Conservation (phyloP, 2,888 invertebrate genomes). For the Beris morrisii region DNA sequence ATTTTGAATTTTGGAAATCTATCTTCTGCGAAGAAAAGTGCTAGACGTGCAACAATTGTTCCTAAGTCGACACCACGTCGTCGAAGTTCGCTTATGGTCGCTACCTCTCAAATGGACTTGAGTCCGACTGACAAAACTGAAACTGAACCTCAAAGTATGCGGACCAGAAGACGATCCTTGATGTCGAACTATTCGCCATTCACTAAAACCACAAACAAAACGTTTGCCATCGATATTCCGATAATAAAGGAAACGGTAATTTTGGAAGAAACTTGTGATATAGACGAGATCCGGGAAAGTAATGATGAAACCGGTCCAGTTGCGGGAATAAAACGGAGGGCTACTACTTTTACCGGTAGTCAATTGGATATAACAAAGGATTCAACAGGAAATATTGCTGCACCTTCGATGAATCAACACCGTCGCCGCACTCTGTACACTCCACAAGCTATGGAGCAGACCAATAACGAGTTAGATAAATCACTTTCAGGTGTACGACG, state of each 20-base stretch:
- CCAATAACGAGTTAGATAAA: neutral
- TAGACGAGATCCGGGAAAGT: neutral
- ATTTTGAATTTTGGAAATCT: conserved; percentile 5
- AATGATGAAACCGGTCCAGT: neutral
- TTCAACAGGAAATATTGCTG: neutral
- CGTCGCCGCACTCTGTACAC: conserved; percentile 20
- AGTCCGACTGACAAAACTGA: conserved; percentile 1
- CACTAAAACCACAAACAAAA: neutral
- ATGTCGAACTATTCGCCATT: neutral
- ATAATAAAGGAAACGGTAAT: conserved; percentile 19
- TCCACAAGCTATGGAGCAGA: conserved; percentile 24
- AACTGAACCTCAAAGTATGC: conserved; percentile 4
- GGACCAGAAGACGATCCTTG: conserved; percentile 8
- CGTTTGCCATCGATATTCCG: neutral
- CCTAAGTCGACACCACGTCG: conserved; percentile 3
- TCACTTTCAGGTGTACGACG: neutral
- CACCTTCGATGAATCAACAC: neutral
- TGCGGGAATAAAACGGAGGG: neutral
- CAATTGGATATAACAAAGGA: conserved; percentile 10
- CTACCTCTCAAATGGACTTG: neutral
- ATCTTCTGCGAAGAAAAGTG: neutral
- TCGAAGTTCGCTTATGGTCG: neutral
- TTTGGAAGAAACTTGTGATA: conserved; percentile 26
- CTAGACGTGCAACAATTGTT: conserved; percentile 13
- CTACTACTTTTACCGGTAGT: neutral